These are phyloP conservation scores for Epinephelus cyanopodus DNA, from an alignment of 2,113 vertebrate genomes.

Conservation along the genomic window DNA sequence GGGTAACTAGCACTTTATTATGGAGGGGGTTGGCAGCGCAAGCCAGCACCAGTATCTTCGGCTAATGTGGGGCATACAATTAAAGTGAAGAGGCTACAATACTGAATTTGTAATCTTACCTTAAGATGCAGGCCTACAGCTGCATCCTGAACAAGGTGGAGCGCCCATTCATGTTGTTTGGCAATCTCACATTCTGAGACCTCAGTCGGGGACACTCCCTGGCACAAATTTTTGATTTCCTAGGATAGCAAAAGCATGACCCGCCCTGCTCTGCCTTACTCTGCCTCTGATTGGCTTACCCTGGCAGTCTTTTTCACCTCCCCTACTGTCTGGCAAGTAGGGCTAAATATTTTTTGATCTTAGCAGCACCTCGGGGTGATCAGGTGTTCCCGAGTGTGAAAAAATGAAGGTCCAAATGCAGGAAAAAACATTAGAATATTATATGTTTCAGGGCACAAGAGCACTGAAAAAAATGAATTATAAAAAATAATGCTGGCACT, in stretches of 20 bases:
- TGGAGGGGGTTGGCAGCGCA: not conserved
- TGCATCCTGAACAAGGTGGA: not conserved
- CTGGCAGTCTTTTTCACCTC: no score
- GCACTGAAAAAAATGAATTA: not conserved
- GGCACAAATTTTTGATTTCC: no score
- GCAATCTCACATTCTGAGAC: not conserved
- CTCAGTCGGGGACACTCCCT: not conserved
- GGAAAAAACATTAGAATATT: not conserved
- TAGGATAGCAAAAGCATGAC: no score
- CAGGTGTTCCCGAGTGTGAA: not conserved
- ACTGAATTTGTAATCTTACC: not conserved
- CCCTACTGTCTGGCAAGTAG: not conserved
- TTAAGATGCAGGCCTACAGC: not conserved
- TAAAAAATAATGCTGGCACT: not conserved
- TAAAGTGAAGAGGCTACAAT: not conserved
- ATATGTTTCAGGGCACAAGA: not conserved
- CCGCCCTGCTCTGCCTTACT: no score
- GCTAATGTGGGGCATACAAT: not conserved
- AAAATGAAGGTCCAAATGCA: not conserved
- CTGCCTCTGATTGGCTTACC: no score
- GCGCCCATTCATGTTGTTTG: not conserved
- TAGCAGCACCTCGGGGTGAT: not conserved
- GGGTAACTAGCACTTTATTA: constrained; percentile 17
- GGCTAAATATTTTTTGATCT: not conserved
- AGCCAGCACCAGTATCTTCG: constrained; percentile 1